A percentile compares a stretch with the other conserved stretches of the same genome.
phyloP scores from a whole-genome alignment of 2,888 invertebrate genomes.

The Choristoneura rosaceana region DNA sequence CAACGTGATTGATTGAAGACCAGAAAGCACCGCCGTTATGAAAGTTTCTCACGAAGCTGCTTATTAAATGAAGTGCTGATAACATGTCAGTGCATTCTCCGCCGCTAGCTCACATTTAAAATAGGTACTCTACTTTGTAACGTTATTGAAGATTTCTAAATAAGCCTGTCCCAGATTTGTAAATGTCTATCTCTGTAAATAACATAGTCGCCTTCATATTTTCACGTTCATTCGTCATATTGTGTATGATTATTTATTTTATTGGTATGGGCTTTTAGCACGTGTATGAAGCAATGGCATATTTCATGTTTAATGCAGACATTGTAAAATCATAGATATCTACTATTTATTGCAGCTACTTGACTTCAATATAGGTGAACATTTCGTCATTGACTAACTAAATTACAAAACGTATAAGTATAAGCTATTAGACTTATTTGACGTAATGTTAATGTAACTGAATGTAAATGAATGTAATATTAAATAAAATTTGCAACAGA shows the following conservation, averaged over 20 bases:
- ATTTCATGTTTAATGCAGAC: slow-evolving; percentile 4
- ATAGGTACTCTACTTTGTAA: slow-evolving; percentile 25
- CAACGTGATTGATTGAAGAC: slow-evolving; percentile 40
- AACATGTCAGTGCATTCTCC: slow-evolving; percentile 13
- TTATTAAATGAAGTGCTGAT: slow-evolving; percentile 52
- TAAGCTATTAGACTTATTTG: neutral
- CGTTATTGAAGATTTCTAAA: slow-evolving; percentile 31
- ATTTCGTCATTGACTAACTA: neutral
- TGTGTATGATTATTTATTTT: neutral
- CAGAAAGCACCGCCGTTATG: slow-evolving; percentile 40
- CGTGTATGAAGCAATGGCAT: neutral
- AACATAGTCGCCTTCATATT: slow-evolving; percentile 3
- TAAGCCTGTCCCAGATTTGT: slow-evolving; percentile 26
- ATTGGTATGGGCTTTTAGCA: neutral
- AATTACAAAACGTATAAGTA: neutral
- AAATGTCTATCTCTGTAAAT: slow-evolving; percentile 13
- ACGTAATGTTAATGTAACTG: too few relatives aligned
- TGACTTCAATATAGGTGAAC: neutral
- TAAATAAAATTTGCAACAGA: too few relatives aligned
- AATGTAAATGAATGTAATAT: too few relatives aligned
- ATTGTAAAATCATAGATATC: slow-evolving; percentile 7
- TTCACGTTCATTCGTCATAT: slow-evolving; percentile 6
- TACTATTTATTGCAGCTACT: slow-evolving; percentile 1
- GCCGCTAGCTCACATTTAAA: slow-evolving; percentile 1
- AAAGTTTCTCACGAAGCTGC: slow-evolving; percentile 55